Base-by-base conservation (phyloP, 2,888 invertebrate genomes). In the Heliconius hortense region DNA sequence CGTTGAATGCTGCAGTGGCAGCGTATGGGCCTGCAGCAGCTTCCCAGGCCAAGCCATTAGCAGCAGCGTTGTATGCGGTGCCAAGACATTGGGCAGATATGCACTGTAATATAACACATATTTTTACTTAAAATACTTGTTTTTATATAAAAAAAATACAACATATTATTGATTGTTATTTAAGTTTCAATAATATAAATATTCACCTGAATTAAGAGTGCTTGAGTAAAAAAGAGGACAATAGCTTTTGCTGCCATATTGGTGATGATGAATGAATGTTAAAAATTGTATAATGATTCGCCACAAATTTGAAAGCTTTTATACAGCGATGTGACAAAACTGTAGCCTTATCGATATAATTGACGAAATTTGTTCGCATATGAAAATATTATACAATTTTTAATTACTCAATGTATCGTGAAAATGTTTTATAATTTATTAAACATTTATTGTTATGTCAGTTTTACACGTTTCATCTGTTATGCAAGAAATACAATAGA, bases 81-180 rank as follows among this genome's bases (percentile, higher is more conserved):
- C 78, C 68, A 13, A 78, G 59, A 39, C 75, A 80, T 73, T 77
- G 80, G 53, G 76, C 71, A 53, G 69, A 76, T 13, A 79, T 79
- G 43, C 56, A 71, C 81, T 81, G 70, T 21, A 80, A 79, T 24
- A 13, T 11, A 39, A 64, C 24, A 62, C 26, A 24, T 24, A 7
- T 48, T 48, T 24, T 77, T 74, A 18, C 75, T 59, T 48, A 76
- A 75, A n/a, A n/a, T 15, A 24, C 8, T 35, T 1, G 7, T 63
- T 31, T 63, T 35, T 31, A 35, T 64, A 11, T 21, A 48, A 24
- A 31, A 26, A 26, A 24, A 4, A 11, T 1, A 10, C 2, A 4
- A 13, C 11, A 24, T 11, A 3, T 59, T 24, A 59, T 24, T 59
- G 4, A 24, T 21, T n/a, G 7, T 59, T 24, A n/a, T 59, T 24